phyloP scores from a whole-genome alignment of 2,888 invertebrate genomes.

The Ischnus inquisitorius region DNA sequence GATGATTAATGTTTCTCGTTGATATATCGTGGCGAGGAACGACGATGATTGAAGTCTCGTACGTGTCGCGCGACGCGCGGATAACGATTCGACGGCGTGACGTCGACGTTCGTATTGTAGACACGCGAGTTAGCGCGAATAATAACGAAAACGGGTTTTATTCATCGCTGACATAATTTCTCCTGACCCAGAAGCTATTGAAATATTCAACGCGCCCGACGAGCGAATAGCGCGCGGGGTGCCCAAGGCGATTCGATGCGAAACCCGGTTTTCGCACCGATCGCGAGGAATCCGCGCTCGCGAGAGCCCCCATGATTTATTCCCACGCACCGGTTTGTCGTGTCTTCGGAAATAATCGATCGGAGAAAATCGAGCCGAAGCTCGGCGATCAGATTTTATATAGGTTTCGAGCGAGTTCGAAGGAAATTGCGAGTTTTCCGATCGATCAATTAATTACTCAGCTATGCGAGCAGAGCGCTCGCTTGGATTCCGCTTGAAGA shows the following conservation, averaged over 20 bases:
- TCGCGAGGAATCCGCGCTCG: conserved; percentile 5
- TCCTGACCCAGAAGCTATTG: conserved; percentile 78
- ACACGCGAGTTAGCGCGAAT: conserved; percentile 14
- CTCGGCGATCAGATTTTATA: not conserved
- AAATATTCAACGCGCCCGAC: conserved; percentile 74
- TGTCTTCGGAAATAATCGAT: conserved; percentile 19
- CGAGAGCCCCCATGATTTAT: not conserved
- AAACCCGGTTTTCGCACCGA: conserved; percentile 40
- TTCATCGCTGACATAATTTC: conserved; percentile 80
- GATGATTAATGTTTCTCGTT: no score
- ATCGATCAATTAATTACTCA: no score
- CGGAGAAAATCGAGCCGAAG: conserved; percentile 63
- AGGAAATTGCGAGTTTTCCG: no score
- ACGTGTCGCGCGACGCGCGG: not conserved
- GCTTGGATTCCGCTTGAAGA: no score
- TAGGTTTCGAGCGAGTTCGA: no score
- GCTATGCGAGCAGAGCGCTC: no score
- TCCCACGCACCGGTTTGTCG: not conserved
- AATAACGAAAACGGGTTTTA: conserved; percentile 76
- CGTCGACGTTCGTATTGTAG: not conserved
- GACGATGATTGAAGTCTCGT: not conserved
- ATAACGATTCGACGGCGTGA: not conserved
- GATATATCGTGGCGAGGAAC: no score
- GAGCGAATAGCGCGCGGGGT: conserved; percentile 4
- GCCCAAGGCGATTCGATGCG: conserved; percentile 33